phyloP scores from a whole-genome alignment of 1,140 invertebrate species.

The Eumeta japonica region DNA sequence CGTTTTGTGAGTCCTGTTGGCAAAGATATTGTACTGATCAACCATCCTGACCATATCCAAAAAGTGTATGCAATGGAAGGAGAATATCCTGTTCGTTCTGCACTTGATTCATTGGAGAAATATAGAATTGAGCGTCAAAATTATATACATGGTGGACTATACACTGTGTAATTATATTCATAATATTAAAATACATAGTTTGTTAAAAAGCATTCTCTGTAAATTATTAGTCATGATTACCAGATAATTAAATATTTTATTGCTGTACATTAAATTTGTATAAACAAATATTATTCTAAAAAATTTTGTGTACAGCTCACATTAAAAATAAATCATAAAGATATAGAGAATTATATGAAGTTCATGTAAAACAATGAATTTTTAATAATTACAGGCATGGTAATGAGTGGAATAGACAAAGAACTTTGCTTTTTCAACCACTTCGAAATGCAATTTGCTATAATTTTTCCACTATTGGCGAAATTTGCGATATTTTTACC shows the following conservation, averaged over 20 bases:
- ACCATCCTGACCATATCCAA: conserved; percentile 62
- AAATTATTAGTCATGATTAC: no score
- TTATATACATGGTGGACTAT: conserved; percentile 56
- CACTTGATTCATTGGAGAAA: conserved; percentile 62
- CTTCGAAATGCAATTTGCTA: conserved; percentile 41
- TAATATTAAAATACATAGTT: conserved; percentile 7
- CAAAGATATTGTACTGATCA: conserved; percentile 61
- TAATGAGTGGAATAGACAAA: conserved; percentile 59
- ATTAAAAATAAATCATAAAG: background rate
- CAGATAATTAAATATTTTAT: no score
- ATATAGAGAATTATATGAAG: no score
- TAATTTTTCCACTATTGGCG: conserved; percentile 26
- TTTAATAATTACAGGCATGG: conserved; percentile 39
- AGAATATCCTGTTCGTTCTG: conserved; percentile 58
- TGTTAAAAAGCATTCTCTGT: conserved; percentile 5
- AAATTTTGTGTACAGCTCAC: background rate
- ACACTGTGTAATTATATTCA: conserved; percentile 55
- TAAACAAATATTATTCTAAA: no score
- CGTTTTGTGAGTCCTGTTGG: conserved; percentile 62
- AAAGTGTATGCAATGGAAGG: conserved; percentile 62
- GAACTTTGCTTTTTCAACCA: conserved; percentile 49
- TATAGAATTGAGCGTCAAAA: conserved; percentile 60
- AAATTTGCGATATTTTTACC: conserved; percentile 49
- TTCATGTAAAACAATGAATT: background rate
- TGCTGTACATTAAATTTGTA: no score